Base-by-base conservation (phyloP, 2,113 vertebrate species). In the Solea solea region DNA sequence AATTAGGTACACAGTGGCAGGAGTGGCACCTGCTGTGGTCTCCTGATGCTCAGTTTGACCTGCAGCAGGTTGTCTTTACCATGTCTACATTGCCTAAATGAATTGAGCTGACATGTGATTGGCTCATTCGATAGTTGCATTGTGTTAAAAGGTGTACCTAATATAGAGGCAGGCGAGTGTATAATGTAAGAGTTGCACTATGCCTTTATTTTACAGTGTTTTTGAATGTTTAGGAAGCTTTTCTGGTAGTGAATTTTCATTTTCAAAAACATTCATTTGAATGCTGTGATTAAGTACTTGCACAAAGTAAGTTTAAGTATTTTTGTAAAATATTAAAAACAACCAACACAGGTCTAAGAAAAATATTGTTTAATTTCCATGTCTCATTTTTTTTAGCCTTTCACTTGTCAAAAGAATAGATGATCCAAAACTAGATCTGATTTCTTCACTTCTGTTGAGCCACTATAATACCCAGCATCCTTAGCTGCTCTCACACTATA, bases 301-400 rank as follows among this genome's bases (percentile, higher is more conserved):
- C 3, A 9, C 69, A 72, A 67, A 7, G 58, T 53, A 73, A 45
- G 34, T 72, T 60, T 69, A 13, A 48, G 12, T 48, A 10, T 83
- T 82, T 71, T 86, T 81, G 67, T 69, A 73, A 2, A 72, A 74
- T 52, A 75, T 67, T 79, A 82, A 85, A 84, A 67, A 61, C 8
- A 73, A 55, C 3, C 7, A 49, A 68, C 69, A 54, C n/a, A 7
- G 15, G 59, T 86, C 77, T 93, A 93, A 91, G 83, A 92, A 94
- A 94, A 93, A 94, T 94, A 94, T 84, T 81, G 80, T 93, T 92
- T 93, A 91, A 92, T 93, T 91, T 81, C 85, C 76, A 77, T 55
- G 58, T 72, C 51, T 85, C 73, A 80, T 60, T 87, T 80, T 86
- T 74, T 80, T 86, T 74, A 85, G 80, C 78, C 72, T 88, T 90